Evolutionary conservation across 2,113 vertebrate genomes (phyloP).

Genomic region (Xiphias gladius): DNA sequence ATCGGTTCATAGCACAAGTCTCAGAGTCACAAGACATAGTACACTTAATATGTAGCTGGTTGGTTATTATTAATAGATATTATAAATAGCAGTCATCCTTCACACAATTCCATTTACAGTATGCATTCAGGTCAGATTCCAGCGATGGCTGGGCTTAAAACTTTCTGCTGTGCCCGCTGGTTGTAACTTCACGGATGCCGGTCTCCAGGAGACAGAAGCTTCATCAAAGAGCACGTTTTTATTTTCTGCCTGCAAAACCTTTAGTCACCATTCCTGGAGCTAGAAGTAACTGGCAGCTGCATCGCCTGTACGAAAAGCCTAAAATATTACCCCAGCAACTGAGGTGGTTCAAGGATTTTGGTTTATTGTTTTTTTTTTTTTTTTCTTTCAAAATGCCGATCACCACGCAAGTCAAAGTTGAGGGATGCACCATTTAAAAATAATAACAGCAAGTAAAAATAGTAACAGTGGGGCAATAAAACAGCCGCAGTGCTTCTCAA

Average conservation of each 20-base stretch:
- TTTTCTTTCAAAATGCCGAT: slow-evolving; percentile 13
- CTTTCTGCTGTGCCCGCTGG: not conserved
- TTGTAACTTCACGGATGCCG: not conserved
- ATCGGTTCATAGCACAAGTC: not conserved
- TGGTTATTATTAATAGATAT: not conserved
- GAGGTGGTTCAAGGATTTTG: slow-evolving; percentile 7
- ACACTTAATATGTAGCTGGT: not conserved
- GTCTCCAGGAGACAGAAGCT: slow-evolving; percentile 44
- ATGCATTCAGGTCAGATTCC: slow-evolving; percentile 2
- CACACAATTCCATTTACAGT: slow-evolving; percentile 11
- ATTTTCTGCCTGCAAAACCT: slow-evolving; percentile 39
- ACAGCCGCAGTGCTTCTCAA: not conserved
- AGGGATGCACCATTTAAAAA: slow-evolving; percentile 27
- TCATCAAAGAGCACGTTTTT: slow-evolving; percentile 39
- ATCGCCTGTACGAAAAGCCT: slow-evolving; percentile 28
- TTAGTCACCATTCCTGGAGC: slow-evolving; percentile 70
- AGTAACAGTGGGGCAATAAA: slow-evolving; percentile 25
- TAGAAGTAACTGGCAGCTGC: slow-evolving; percentile 25
- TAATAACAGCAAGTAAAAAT: slow-evolving; percentile 43
- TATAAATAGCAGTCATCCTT: slow-evolving; percentile 19
- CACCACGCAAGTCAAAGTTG: slow-evolving; percentile 45
- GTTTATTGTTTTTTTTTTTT: not conserved
- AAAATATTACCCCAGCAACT: slow-evolving; percentile 45
- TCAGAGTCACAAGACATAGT: not conserved
- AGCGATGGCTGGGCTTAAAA: not conserved